phyloP scores from a whole-genome alignment of 2,888 invertebrate species.

The Tortricodes alternella region DNA sequence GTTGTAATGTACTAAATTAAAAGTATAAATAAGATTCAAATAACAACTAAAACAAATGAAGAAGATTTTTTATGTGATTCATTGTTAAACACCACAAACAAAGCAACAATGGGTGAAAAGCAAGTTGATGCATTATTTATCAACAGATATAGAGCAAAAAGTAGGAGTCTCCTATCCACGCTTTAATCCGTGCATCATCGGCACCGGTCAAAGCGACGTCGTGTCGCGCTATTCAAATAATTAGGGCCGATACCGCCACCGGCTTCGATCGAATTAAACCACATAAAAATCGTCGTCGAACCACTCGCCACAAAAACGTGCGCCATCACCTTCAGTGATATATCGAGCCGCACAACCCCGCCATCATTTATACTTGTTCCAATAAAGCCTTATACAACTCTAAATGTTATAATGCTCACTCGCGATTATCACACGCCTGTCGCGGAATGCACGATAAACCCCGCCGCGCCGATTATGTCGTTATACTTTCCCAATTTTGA shows the following conservation, averaged over 20 bases:
- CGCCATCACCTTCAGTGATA: constrained; percentile 55
- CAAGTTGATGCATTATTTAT: constrained; percentile 19
- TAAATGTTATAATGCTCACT: constrained; percentile 39
- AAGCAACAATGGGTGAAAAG: neutral
- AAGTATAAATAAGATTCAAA: neutral
- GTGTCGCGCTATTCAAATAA: constrained; percentile 78
- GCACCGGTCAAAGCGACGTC: constrained; percentile 69
- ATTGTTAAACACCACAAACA: neutral
- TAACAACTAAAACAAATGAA: neutral
- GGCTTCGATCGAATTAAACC: constrained; percentile 70
- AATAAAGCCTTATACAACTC: constrained; percentile 56
- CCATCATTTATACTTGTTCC: constrained; percentile 54
- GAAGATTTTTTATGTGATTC: neutral
- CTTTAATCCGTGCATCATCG: constrained; percentile 51
- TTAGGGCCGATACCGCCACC: constrained; percentile 71
- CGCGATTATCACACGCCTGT: constrained; percentile 42
- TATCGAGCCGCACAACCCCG: constrained; percentile 49
- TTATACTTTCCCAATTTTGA: constrained; percentile 56
- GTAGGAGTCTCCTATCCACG: constrained; percentile 41
- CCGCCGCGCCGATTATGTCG: constrained; percentile 50
- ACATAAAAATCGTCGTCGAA: constrained; percentile 66
- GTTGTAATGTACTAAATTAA: no score
- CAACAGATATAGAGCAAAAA: constrained; percentile 9
- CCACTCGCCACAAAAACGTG: constrained; percentile 59
- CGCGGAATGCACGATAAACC: constrained; percentile 44